Percentiles rank a stretch among this genome's conserved stretches.
Conservation (phyloP, 2,888 invertebrate genomes). For the Mimachlamys varia region DNA sequence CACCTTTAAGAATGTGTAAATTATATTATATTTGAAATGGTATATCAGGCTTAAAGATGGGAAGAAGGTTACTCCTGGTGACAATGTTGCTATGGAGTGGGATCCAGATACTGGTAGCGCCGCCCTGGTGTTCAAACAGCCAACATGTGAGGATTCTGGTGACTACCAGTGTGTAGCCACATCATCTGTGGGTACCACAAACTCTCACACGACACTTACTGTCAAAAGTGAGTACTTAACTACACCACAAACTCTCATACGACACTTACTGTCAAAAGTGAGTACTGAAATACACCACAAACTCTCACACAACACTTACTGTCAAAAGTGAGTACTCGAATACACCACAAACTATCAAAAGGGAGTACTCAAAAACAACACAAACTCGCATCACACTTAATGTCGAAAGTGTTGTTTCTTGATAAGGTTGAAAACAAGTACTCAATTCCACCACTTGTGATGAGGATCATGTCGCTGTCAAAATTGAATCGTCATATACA, state of each 20-base stretch:
- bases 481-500: not conserved
- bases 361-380: not conserved
- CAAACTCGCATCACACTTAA: not conserved
- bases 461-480: too few relatives aligned
- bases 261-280: not conserved
- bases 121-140: conserved; percentile 34
- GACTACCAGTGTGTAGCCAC: conserved; percentile 21
- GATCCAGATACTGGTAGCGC: not conserved
- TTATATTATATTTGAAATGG: too few relatives aligned
- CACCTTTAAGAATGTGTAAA: too few relatives aligned
- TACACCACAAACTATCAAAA: not conserved
- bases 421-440: too few relatives aligned
- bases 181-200: conserved; percentile 6
- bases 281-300: not conserved
- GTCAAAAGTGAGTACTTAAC: not conserved
- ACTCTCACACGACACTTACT: not conserved
- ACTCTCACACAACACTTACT: not conserved
- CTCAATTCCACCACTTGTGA: too few relatives aligned
- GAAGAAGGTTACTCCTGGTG: not conserved
- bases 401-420: too few relatives aligned
- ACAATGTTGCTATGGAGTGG: not conserved
- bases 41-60: not conserved
- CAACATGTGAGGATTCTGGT: conserved; percentile 18
- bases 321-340: not conserved
- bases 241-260: not conserved